These are phyloP conservation scores for Tribolium madens DNA, from an alignment of 1,140 invertebrate genomes.

Conservation along the genomic window DNA sequence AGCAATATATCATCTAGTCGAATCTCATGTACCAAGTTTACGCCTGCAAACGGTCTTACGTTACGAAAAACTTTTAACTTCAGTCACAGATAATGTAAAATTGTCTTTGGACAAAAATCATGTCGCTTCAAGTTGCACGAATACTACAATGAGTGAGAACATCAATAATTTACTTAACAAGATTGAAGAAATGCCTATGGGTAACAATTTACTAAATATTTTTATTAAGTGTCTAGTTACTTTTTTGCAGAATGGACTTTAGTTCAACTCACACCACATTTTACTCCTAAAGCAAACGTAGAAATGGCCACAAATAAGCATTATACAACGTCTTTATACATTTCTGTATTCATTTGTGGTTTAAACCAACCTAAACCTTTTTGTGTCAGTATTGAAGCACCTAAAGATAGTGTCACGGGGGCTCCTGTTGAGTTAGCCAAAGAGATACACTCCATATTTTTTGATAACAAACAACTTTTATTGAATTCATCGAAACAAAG, in stretches of 20 bases:
- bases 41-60: conserved; percentile 51
- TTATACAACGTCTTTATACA: conserved; percentile 51
- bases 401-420: conserved; percentile 45
- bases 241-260: conserved; percentile 59
- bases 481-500: conserved; percentile 9
- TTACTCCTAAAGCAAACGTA: conserved; percentile 48
- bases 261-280: conserved; percentile 56
- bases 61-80: conserved; percentile 51
- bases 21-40: conserved; percentile 56
- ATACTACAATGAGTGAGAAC: conserved; percentile 7
- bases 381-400: conserved; percentile 50
- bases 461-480: conserved; percentile 48
- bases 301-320: conserved; percentile 48
- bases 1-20: conserved; percentile 53
- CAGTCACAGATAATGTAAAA: conserved; percentile 2
- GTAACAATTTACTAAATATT: conserved; percentile 25
- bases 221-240: no score
- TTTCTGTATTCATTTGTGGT: conserved; percentile 58
- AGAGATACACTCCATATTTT: conserved; percentile 45
- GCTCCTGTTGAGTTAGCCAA: conserved; percentile 32
- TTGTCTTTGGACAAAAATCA: conserved; percentile 46
- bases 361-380: conserved; percentile 51
- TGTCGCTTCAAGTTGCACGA: conserved; percentile 50
- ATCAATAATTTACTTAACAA: conserved; percentile 49
- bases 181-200: conserved; percentile 55